Percentiles rank a stretch among this genome's conserved stretches.
Evolutionary conservation across 2,113 vertebrate species (phyloP).

Genomic region (Cyprinus carpio): DNA sequence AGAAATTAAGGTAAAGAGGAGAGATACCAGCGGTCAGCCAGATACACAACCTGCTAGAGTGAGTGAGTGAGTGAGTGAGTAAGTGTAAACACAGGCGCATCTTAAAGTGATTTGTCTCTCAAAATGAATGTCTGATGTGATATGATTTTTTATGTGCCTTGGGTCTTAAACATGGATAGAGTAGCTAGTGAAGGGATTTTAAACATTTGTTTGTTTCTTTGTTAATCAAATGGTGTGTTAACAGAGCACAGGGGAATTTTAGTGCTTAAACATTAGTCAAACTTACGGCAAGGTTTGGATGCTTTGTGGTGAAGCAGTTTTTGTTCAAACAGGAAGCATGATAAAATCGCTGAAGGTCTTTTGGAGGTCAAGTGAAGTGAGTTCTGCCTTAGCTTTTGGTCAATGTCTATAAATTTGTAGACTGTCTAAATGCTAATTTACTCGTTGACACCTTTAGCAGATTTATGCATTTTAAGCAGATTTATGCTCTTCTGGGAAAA

Average conservation of each 20-base stretch:
- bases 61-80: not conserved
- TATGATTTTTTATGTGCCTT: not conserved
- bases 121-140: not conserved
- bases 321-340: not conserved
- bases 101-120: conserved; percentile 32
- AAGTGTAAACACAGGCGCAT: not conserved
- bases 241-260: not conserved
- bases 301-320: not conserved
- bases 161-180: not conserved
- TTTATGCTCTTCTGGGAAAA: not conserved
- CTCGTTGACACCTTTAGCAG: not conserved
- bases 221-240: not conserved
- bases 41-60: conserved; percentile 17
- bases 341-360: not conserved
- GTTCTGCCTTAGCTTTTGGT: not conserved
- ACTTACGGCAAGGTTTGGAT: not conserved
- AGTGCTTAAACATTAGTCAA: not conserved
- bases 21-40: conserved; percentile 14
- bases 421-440: not conserved
- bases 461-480: too few relatives aligned
- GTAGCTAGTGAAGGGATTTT: not conserved
- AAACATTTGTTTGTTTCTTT: not conserved
- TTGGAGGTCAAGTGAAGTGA: not conserved
- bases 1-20: conserved; percentile 18
- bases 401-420: not conserved